Conservation (phyloP, 2,797 vertebrate species). For the Anomalospiza imberbis region DNA sequence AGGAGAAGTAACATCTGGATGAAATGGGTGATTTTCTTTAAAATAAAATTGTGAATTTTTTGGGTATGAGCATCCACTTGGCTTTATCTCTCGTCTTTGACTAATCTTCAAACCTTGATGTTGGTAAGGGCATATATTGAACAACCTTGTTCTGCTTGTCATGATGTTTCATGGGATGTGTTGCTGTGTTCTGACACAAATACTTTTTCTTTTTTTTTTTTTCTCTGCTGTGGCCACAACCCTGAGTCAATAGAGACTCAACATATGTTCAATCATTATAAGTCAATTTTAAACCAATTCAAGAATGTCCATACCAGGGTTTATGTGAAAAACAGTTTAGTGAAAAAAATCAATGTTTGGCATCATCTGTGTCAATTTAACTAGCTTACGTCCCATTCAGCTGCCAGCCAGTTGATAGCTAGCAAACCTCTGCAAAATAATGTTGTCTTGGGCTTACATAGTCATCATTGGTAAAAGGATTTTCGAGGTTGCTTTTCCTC, state of each 20-base stretch:
- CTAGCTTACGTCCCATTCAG: background rate
- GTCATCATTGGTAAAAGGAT: background rate
- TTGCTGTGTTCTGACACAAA: background rate
- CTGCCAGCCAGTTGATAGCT: background rate
- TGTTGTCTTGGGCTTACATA: background rate
- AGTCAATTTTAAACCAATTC: conserved; percentile 31
- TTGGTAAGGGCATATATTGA: background rate
- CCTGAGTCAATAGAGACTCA: background rate
- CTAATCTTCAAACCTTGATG: background rate
- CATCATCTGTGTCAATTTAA: conserved; percentile 16
- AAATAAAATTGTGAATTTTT: background rate
- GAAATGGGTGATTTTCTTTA: background rate
- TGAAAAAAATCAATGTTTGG: conserved; percentile 40
- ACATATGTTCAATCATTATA: conserved; percentile 6
- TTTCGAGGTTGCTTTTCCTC: background rate
- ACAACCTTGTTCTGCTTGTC: background rate
- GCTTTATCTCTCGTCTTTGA: background rate
- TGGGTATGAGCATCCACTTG: background rate
- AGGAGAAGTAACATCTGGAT: background rate
- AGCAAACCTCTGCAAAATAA: background rate
- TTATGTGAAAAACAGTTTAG: conserved; percentile 44
- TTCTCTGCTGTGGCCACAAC: background rate
- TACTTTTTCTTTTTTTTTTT: too few species aligned
- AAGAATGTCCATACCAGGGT: background rate
- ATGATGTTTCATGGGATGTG: accelerated